Evolutionary conservation across 2,797 vertebrate species (phyloP), one percentile per base, ranked within the genome.

Genomic region (Bovichtus diacanthus): DNA sequence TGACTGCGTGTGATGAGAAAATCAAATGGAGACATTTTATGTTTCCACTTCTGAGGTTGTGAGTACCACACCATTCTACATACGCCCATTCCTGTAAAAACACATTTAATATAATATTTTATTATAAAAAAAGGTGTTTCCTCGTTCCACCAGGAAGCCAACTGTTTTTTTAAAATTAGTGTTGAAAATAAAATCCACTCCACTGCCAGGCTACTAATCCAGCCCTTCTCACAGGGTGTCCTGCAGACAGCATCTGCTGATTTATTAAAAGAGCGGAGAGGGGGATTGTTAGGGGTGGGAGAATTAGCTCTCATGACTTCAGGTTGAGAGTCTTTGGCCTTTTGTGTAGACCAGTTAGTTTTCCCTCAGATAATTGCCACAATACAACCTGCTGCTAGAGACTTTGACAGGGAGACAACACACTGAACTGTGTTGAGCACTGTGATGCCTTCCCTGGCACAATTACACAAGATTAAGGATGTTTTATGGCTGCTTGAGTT

Each of bases 221-320:
- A 19, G 18, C 10, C 50, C 67, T 55, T 59, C 68, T 66, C 50
- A 68, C 27, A n/a, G 62, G 18, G 54, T 39, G 18, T 69, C 5
- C 13, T 9, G n/a, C 54, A 49, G 61, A 72, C 71, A 38, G 54
- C 79, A 78, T 76, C 80, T 82, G 82, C 31, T 44, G 31, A 49
- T 38, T 12, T 21, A 73, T 39, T 63, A 5, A 54, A 51, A 60
- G 55, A 21, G 23, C 46, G 21, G 13, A 11, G 43, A 2, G 27
- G 38, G 36, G 29, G 18, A n/a, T 41, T 47, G 44, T 55, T 61
- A 51, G 6, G 0, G n/a, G 27, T 3, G 23, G 11, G 43, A 29
- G 58, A 55, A 55, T 71, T 68, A 54, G 6, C n/a, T 62, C n/a
- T 62, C 13, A 58, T 53, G 16, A 53, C 19, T 7, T n/a, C 0